Conservation (phyloP, 2,797 vertebrate genomes). For the Pseudochirops corinnae region DNA sequence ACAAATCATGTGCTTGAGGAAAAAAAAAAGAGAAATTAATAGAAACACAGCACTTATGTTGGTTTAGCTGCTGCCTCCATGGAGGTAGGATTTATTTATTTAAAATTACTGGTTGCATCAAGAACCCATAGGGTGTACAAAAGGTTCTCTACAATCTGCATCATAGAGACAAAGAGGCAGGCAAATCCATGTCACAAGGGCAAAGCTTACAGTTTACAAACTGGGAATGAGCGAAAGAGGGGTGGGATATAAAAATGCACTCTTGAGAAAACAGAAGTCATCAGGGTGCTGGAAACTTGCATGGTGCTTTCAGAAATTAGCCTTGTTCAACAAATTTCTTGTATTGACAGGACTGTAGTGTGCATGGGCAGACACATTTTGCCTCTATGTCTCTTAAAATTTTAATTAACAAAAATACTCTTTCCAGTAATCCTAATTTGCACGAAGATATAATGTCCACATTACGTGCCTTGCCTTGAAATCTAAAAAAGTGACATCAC, state of each 20-base stretch:
- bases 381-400: slow-evolving; percentile 94
- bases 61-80: slow-evolving; percentile 92
- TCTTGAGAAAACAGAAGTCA: slow-evolving; percentile 86
- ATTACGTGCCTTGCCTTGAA: slow-evolving; percentile 99
- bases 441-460: slow-evolving; percentile 99
- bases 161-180: slow-evolving; percentile 90
- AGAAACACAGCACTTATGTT: slow-evolving; percentile 94
- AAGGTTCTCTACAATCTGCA: slow-evolving; percentile 88
- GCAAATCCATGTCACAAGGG: slow-evolving; percentile 93
- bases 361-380: slow-evolving; percentile 92
- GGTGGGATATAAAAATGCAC: slow-evolving; percentile 89
- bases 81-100: slow-evolving; percentile 91
- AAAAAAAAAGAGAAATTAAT: slow-evolving; percentile 87
- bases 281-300: slow-evolving; percentile 90
- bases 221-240: slow-evolving; percentile 85
- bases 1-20: slow-evolving; percentile 90
- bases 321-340: slow-evolving; percentile 89
- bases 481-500: slow-evolving; percentile 96
- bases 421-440: slow-evolving; percentile 99
- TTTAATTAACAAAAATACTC: slow-evolving; percentile 87
- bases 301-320: slow-evolving; percentile 91
- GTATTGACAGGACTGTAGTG: slow-evolving; percentile 90
- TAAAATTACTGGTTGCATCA: slow-evolving; percentile 89
- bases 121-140: slow-evolving; percentile 90
- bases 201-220: slow-evolving; percentile 95